Percentiles rank a stretch among this genome's conserved stretches.
Evolutionary conservation across 2,888 invertebrate genomes (phyloP).

Genomic region (Argyresthia goedartella): DNA sequence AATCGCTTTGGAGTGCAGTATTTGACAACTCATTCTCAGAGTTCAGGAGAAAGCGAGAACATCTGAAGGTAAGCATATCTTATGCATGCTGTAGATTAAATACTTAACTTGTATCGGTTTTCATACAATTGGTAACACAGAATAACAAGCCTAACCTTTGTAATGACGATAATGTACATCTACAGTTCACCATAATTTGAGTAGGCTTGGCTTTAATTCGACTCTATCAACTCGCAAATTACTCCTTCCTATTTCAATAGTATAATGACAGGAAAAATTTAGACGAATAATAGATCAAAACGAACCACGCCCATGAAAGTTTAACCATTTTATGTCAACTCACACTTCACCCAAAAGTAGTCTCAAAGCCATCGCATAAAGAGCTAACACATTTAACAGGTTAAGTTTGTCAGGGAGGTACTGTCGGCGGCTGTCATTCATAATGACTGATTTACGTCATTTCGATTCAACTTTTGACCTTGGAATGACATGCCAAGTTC

Average conservation of each 20-base stretch:
- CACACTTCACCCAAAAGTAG: neutral
- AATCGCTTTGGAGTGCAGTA: too few species aligned
- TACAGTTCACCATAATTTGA: too few species aligned
- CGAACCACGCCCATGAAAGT: neutral
- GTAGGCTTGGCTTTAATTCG: neutral
- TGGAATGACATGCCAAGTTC: slow-evolving; percentile 2
- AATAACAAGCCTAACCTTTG: too few species aligned
- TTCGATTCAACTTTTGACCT: slow-evolving; percentile 2
- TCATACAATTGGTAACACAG: too few species aligned
- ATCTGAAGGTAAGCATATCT: too few species aligned
- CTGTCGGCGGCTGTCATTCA: neutral
- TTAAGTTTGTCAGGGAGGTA: neutral
- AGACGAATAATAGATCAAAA: neutral
- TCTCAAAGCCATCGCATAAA: neutral
- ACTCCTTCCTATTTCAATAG: neutral
- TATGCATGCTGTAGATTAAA: too few species aligned
- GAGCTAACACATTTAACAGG: neutral
- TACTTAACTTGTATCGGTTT: too few species aligned
- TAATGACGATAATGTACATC: too few species aligned
- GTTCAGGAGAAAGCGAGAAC: too few species aligned
- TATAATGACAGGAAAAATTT: neutral
- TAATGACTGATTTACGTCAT: slow-evolving; percentile 3
- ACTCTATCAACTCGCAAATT: neutral
- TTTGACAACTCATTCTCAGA: too few species aligned
- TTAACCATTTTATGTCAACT: neutral